phyloP scores from a whole-genome alignment of 92 coral and sea anemone species.

The Galaxea fascicularis region DNA sequence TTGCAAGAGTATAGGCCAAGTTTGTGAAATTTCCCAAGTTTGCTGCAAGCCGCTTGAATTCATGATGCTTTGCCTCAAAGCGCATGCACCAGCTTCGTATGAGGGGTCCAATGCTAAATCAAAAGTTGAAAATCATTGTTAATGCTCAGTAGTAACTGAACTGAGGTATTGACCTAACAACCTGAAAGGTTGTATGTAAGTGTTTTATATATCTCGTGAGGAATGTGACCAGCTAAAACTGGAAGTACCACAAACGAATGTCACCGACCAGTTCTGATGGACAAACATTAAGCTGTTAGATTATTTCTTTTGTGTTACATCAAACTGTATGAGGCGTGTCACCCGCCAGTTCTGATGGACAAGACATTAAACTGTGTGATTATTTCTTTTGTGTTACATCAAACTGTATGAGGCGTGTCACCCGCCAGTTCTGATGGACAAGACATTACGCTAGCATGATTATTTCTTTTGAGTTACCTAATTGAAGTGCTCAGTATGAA shows the following conservation, averaged over 20 bases:
- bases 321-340: too few relatives aligned
- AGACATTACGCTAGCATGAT: background rate
- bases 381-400: conserved; percentile 1
- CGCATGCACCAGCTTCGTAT: conserved; percentile 81
- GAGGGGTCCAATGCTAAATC: conserved; percentile 73
- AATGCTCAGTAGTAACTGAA: background rate
- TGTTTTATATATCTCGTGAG: background rate
- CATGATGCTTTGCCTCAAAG: conserved; percentile 79
- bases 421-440: background rate
- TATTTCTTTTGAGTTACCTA: conserved; percentile 1
- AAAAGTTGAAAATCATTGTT: background rate
- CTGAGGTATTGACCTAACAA: background rate
- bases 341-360: conserved; percentile 4
- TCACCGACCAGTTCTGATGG: conserved; percentile 2
- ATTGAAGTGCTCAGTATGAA: conserved; percentile 2
- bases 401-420: too few relatives aligned
- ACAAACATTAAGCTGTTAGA: background rate
- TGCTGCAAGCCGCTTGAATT: conserved; percentile 69
- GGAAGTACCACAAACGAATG: conserved; percentile 2
- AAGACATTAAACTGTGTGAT: conserved; percentile 2
- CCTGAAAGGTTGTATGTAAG: conserved; percentile 3
- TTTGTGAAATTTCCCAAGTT: conserved; percentile 67
- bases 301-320: background rate
- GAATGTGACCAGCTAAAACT: conserved; percentile 3
- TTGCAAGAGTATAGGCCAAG: conserved; percentile 65